Evolutionary conservation across 2,888 invertebrate species (phyloP), one percentile per base, ranked within the genome.

Genomic region (Drosophila merina): DNA sequence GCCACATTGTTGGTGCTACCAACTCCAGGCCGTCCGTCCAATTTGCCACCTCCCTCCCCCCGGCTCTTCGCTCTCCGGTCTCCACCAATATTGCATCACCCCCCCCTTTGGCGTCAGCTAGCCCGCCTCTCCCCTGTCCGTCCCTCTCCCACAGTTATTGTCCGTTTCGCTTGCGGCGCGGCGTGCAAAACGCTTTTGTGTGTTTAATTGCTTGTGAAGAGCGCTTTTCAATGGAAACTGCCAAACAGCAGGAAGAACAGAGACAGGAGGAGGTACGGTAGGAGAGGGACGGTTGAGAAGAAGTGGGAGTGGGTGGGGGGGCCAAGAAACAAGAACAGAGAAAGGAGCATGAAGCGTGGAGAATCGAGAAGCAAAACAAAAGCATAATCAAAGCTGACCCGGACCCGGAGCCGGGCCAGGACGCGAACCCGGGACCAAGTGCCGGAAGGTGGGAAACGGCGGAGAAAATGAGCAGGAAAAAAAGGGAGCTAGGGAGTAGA

Each of bases 121-220:
- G 36, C 38, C 20, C 20, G 7, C 25, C 42, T 31, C 26, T 25
- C 1, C 3, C 47, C 38, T 47, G 14, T 14, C 14, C 14, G 14
- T 14, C 14, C 30, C 49, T 0, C 33, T 10, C 48, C 10, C 55
- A 30, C 8, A 12, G 26, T 42, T 31, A 25, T 26, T 74, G 75
- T 62, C 42, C 82, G 75, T 74, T 86, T 77, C 71, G 80, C 84
- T 73, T 70, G 77, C 72, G 86, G 86, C 85, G 64, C 72, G 79
- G 79, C 81, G 79, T 72, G 83, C 84, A 81, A 84, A 84, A 87
- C 81, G 84, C 84, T 88, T 89, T 89, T 89, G 90, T 90, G 88
- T 90, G 90, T 83, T 90, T 90, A 90, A 90, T 90, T 90, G 90
- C 89, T 90, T 90, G 90, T 89, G 89, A 89, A 89, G 81, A 82